These are phyloP conservation scores for Chiroxiphia lanceolata DNA, from an alignment of 2,797 vertebrate genomes.

Conservation along the genomic window DNA sequence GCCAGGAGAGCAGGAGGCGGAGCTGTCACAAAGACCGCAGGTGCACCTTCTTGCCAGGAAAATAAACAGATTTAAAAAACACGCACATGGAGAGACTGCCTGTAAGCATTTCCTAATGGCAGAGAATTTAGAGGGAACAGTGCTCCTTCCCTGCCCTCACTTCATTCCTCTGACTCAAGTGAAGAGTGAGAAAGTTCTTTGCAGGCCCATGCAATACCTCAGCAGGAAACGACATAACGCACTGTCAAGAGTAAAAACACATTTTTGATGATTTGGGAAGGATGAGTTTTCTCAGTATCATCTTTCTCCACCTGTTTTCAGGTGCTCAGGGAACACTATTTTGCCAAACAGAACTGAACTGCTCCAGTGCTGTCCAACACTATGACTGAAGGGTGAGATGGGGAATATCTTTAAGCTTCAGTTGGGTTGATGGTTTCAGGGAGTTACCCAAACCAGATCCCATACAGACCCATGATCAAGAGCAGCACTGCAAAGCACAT, in stretches of 20 bases:
- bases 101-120: neutral
- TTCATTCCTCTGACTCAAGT: neutral
- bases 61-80: neutral
- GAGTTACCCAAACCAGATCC: neutral
- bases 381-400: neutral
- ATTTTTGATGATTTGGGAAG: neutral
- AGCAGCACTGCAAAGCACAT: neutral
- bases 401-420: neutral
- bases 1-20: neutral
- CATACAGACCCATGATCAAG: neutral
- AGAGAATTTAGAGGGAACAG: neutral
- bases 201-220: neutral
- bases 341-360: neutral
- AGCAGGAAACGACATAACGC: neutral
- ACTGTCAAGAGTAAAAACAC: neutral
- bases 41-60: neutral
- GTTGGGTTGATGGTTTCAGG: neutral
- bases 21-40: neutral
- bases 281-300: neutral
- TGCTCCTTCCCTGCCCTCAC: neutral
- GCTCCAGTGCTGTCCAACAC: neutral
- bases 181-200: neutral
- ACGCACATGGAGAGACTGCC: fast-evolving
- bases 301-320: neutral
- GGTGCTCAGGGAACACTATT: neutral